These are phyloP conservation scores for Lepus oiostolus DNA, from an alignment of 2,797 vertebrate genomes.

Conservation along the genomic window DNA sequence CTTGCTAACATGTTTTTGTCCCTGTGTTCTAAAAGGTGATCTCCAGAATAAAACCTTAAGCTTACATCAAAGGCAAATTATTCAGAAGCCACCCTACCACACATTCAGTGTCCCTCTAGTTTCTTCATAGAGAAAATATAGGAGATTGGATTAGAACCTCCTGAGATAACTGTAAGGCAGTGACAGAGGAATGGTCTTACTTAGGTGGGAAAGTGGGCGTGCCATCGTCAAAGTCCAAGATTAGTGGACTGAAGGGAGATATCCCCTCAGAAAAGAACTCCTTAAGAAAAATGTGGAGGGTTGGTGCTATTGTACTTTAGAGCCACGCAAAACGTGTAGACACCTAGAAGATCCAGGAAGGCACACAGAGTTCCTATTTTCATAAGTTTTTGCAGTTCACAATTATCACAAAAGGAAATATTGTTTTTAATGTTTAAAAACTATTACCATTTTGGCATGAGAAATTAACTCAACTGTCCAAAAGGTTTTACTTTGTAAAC, in stretches of 20 bases:
- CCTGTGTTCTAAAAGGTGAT: slow-evolving; percentile 18
- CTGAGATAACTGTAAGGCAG: neutral
- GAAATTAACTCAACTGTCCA: neutral
- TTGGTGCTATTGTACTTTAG: slow-evolving; percentile 22
- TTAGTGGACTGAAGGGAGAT: neutral
- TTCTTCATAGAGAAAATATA: slow-evolving; percentile 31
- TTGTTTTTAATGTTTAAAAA: neutral
- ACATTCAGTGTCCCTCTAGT: neutral
- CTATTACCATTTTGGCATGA: slow-evolving; percentile 17
- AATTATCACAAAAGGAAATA: slow-evolving; percentile 62
- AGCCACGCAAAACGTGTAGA: slow-evolving; percentile 19
- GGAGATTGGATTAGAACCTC: neutral
- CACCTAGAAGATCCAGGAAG: neutral
- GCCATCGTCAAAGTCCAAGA: slow-evolving; percentile 39
- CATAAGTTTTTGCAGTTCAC: neutral
- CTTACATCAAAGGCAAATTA: slow-evolving; percentile 38
- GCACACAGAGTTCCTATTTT: neutral
- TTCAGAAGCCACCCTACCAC: neutral
- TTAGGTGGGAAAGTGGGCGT: neutral
- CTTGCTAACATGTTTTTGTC: neutral
- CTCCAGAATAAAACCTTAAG: slow-evolving; percentile 46
- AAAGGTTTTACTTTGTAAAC: slow-evolving; percentile 7
- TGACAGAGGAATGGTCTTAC: neutral
- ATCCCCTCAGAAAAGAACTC: neutral
- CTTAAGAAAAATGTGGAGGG: slow-evolving; percentile 32